A percentile compares a stretch with the other conserved stretches of the same genome.
phyloP scores from a whole-genome alignment of 2,888 invertebrate genomes.

The Limnephilus rhombicus region DNA sequence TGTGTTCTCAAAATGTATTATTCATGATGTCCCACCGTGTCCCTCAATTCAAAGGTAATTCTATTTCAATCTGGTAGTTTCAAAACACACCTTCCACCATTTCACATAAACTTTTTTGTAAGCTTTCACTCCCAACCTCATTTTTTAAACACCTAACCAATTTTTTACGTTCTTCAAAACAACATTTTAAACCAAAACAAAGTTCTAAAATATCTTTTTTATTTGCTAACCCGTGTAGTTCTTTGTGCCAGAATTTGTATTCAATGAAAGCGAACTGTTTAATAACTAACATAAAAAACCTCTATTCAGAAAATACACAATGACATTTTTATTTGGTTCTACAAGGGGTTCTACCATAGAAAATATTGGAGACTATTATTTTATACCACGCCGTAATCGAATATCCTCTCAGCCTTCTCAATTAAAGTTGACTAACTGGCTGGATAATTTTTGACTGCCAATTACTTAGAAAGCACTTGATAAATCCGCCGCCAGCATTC shows the following conservation, averaged over 20 bases:
- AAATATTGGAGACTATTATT: not conserved
- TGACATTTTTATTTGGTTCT: not conserved
- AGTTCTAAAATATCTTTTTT: too few species aligned
- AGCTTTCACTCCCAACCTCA: not conserved
- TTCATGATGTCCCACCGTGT: not conserved
- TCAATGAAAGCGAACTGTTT: not conserved
- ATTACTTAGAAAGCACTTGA: not conserved
- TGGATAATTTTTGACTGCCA: not conserved
- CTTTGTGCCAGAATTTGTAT: not conserved
- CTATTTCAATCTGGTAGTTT: not conserved
- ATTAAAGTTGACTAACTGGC: not conserved
- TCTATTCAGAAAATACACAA: too few species aligned
- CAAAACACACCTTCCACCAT: not conserved
- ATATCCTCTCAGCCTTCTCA: not conserved
- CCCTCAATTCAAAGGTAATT: not conserved
- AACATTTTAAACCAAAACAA: not conserved
- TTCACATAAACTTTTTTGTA: not conserved
- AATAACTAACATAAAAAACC: not conserved
- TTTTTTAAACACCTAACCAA: not conserved
- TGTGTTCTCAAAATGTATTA: not conserved
- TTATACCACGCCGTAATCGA: not conserved
- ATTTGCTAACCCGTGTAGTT: not conserved
- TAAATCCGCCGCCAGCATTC: too few species aligned
- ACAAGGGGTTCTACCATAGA: too few species aligned
- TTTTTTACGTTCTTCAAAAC: not conserved